Evolutionary conservation across 2,113 vertebrate genomes (phyloP), one percentile per base, ranked within the genome.

Genomic region (Saccopteryx leptura): DNA sequence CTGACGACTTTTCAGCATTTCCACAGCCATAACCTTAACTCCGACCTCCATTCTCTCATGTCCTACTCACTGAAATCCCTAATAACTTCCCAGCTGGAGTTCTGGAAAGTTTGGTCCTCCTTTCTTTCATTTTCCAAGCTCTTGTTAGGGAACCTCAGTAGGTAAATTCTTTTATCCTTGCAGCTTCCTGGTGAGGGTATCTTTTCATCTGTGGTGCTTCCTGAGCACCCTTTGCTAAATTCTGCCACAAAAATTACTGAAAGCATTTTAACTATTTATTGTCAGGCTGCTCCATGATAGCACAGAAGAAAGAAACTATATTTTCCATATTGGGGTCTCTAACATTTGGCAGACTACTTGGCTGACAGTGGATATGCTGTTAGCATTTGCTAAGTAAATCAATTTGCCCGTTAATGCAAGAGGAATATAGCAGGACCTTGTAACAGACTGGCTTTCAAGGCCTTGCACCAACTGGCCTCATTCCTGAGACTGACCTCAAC

Each of bases 221-320:
- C 63, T 56, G 21, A 65, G 88, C 21, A 91, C 12, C 9, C 50
- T 23, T 12, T 3, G 4, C 9, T 93, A 39, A 60, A 74, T 14
- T 91, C 75, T 46, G 52, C 11, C 54, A 91, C 46, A 65, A 18
- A 10, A 21, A 84, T 39, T 58, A 96, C 52, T 69, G 74, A 58
- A 86, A 54, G 52, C 58, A 66, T 90, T 93, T 86, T 65, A 85
- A 81, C 58, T 60, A 46, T 56, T 61, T 50, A 65, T 65, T 61
- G 10, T 68, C 24, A n/a, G 66, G 9, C 39, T 86, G 68, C 56
- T 79, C 2, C 24, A 68, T 14, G 74, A 86, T 80, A 74, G 75
- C 66, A 54, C n/a, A 75, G 50, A 39, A 56, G 26, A 21, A 93
- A 93, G 72, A 85, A 56, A 69, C 13, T 39, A 2, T 61, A 12